Base-by-base conservation (phyloP, 23 tunicate genomes). In the Corella eumyota region DNA sequence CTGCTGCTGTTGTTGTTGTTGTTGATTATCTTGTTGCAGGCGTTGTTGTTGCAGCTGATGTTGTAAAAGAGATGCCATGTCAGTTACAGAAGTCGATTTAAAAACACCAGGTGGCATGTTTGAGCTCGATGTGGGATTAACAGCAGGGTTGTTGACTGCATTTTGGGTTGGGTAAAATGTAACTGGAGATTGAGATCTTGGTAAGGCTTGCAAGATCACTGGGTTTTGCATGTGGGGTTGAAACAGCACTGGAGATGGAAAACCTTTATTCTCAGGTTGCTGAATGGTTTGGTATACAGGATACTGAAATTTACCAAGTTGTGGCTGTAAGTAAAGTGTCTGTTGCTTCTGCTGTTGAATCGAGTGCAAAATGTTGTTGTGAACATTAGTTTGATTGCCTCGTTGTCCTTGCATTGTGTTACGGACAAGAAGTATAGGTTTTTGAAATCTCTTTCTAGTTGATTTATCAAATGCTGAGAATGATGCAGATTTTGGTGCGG, bases 401-500 rank as follows among this genome's bases (percentile, higher is more conserved):
- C n/a, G n/a, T n/a, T n/a, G n/a, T 30, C 45, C 45, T 19, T 23
- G 19, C 17, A 23, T 28, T 30, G 65, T 20, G 23, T 6, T 34
- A 23, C 45, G 65, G 1, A 60, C 45, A 33, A 60, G 25, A 60
- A 34, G 33, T 7, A 60, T 29, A 33, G 65, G 65, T 13, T 60
- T 60, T 34, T 28, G 45, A 23, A 60, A 15, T 17, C 23, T 28
- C 65, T 25, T 60, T 6, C 45, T 33, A 2, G 45, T 29, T 28
- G 17, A 23, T 60, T 34, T 34, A 13, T 60, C 65, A 34, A 60
- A 60, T 3, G 65, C 65, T 32, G 65, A 60, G 11, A 60, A 60
- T 3, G 65, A 60, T 23, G 65, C 65, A 60, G 65, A 60, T 30
- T 60, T 60, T 25, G 65, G 65, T n/a, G 29, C 23, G 23, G 45